phyloP scores from a whole-genome alignment of 2,888 invertebrate genomes.

The Napeogenes inachia region DNA sequence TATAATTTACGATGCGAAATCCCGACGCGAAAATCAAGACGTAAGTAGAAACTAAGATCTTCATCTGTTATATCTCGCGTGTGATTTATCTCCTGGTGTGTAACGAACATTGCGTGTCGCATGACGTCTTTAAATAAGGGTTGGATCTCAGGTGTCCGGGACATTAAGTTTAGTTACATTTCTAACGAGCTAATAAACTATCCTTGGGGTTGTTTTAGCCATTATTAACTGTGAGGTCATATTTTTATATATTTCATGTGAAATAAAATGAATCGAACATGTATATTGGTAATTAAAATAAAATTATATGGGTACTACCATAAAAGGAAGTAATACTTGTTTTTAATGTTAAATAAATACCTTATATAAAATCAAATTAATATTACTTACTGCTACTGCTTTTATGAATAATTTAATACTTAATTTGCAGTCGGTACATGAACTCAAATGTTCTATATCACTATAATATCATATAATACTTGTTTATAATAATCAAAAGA shows the following conservation, averaged over 20 bases:
- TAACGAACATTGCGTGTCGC: conserved; percentile 54
- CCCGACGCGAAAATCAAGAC: conserved; percentile 17
- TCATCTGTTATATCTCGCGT: conserved; percentile 24
- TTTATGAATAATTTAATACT: too few species aligned
- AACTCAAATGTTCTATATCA: not conserved
- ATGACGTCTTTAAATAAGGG: conserved; percentile 35
- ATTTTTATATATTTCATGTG: too few species aligned
- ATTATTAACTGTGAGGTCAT: not conserved
- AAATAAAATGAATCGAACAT: too few species aligned
- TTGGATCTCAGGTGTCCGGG: conserved; percentile 35
- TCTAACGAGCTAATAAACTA: conserved; percentile 7
- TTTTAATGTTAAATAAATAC: too few species aligned
- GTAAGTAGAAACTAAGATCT: conserved; percentile 21
- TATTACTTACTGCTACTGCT: too few species aligned
- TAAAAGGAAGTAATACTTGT: too few species aligned
- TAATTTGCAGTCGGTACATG: too few species aligned
- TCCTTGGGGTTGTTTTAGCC: conserved; percentile 1
- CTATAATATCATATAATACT: not conserved
- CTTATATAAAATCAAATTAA: too few species aligned
- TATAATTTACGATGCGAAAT: conserved; percentile 17
- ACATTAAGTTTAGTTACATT: conserved; percentile 2
- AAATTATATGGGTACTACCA: too few species aligned
- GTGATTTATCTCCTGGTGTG: conserved; percentile 29
- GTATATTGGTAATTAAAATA: too few species aligned
- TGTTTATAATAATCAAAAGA: conserved; percentile 5